These are phyloP conservation scores for Dysidea cf. avara DNA, from an alignment of 37 sponge, comb jelly and placozoan genomes.

Conservation along the genomic window DNA sequence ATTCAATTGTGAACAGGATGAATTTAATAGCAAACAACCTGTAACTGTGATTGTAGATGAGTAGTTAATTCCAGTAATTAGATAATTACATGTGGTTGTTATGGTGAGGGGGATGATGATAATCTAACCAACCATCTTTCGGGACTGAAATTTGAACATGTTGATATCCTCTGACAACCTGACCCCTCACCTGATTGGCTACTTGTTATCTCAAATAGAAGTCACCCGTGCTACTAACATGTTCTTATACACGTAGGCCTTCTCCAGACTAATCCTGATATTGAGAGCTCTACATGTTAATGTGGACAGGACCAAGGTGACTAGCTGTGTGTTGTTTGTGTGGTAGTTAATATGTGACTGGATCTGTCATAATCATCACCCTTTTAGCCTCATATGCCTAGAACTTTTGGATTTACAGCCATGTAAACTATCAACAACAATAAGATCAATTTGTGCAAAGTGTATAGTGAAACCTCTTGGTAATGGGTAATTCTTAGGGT, in stretches of 20 bases:
- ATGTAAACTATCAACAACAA: too few species aligned
- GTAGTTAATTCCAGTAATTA: neutral
- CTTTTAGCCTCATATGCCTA: too few species aligned
- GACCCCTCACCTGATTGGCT: slow-evolving; percentile 16
- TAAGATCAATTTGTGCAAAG: too few species aligned
- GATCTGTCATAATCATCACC: too few species aligned
- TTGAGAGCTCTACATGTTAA: slow-evolving; percentile 98
- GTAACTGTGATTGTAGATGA: neutral
- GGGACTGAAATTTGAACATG: slow-evolving; percentile 22
- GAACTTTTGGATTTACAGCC: too few species aligned
- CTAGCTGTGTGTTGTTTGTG: neutral
- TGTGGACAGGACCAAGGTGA: slow-evolving; percentile 91
- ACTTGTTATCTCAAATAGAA: neutral
- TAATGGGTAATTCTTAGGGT: too few species aligned
- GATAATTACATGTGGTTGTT: neutral
- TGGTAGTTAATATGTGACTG: too few species aligned
- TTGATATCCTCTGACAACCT: slow-evolving; percentile 40
- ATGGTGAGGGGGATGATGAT: slow-evolving; percentile 24
- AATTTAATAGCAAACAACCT: too few species aligned
- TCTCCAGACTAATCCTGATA: slow-evolving; percentile 96
- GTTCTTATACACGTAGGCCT: slow-evolving; percentile 68
- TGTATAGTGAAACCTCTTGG: too few species aligned
- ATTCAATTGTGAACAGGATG: too few species aligned
- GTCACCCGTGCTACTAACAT: too few species aligned
- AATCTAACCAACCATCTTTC: slow-evolving; percentile 30